Evolutionary conservation across 2,888 invertebrate genomes (phyloP).

Genomic region (Caenorhabditis panamensis): DNA sequence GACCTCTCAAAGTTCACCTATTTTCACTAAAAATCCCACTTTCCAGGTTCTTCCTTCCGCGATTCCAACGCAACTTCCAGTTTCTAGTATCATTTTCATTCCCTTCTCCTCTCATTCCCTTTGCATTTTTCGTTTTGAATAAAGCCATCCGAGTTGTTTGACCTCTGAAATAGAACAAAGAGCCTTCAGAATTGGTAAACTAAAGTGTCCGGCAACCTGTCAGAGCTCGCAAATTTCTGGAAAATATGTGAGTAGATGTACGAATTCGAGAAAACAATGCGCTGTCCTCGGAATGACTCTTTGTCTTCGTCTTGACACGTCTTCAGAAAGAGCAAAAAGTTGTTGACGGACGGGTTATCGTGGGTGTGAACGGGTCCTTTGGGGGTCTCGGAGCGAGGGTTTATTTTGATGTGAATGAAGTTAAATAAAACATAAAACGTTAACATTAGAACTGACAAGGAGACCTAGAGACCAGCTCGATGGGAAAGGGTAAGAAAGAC

Average conservation of each 20-base stretch:
- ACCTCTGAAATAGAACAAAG: conserved; percentile 18
- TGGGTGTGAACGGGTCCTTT: no score
- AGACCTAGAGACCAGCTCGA: no score
- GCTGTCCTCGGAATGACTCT: conserved; percentile 2
- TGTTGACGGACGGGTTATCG: neutral
- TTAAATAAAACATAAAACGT: no score
- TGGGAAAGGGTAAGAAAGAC: no score
- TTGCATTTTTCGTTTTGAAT: conserved; percentile 15
- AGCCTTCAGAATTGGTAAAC: neutral
- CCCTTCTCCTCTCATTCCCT: neutral
- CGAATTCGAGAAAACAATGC: neutral
- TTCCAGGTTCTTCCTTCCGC: conserved; percentile 14
- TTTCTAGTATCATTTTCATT: conserved; percentile 9
- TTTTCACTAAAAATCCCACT: neutral
- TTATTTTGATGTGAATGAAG: no score
- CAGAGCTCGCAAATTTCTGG: no score
- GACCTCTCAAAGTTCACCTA: no score
- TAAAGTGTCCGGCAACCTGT: no score
- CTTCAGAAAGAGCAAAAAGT: conserved; percentile 10
- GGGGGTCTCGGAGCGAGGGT: no score
- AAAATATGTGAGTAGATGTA: conserved; percentile 1
- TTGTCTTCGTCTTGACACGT: neutral
- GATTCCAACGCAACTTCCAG: neutral
- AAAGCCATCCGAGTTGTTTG: conserved; percentile 56
- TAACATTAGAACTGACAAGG: no score